Percentiles rank a stretch among this genome's conserved stretches.
Conservation (phyloP, 2,888 invertebrate genomes). For the Drosophila infuscata region DNA sequence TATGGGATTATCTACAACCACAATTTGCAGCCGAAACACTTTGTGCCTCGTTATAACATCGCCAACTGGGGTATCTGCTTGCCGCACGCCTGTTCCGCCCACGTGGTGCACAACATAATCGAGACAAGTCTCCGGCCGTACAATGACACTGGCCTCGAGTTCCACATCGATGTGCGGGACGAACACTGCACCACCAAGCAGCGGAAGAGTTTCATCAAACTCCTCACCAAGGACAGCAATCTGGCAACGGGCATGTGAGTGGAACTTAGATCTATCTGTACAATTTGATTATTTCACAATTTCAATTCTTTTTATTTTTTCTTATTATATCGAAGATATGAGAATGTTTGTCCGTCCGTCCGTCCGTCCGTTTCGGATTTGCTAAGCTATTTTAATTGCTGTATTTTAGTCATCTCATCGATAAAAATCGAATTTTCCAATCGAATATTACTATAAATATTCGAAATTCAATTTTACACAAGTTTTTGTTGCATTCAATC, state of each 20-base stretch:
- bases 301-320: neutral
- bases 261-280: too few species aligned
- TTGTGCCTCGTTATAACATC: slow-evolving; percentile 90
- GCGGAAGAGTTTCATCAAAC: slow-evolving; percentile 69
- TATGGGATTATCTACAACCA: neutral
- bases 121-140: slow-evolving; percentile 87
- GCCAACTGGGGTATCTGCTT: slow-evolving; percentile 90
- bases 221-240: slow-evolving; percentile 83
- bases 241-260: slow-evolving; percentile 86
- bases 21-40: slow-evolving; percentile 88
- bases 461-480: too few species aligned
- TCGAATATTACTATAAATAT: neutral
- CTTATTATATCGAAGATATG: neutral
- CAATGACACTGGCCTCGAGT: slow-evolving; percentile 87
- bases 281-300: too few species aligned
- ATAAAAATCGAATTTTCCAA: neutral
- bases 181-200: slow-evolving; percentile 87
- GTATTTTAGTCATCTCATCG: neutral
- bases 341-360: neutral
- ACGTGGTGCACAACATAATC: slow-evolving; percentile 86
- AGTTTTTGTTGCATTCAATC: too few species aligned
- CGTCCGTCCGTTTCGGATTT: neutral
- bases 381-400: neutral
- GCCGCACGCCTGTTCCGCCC: slow-evolving; percentile 88
- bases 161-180: slow-evolving; percentile 87